Evolutionary conservation across 1,140 invertebrate species (phyloP).

Genomic region (Wasmannia auropunctata): DNA sequence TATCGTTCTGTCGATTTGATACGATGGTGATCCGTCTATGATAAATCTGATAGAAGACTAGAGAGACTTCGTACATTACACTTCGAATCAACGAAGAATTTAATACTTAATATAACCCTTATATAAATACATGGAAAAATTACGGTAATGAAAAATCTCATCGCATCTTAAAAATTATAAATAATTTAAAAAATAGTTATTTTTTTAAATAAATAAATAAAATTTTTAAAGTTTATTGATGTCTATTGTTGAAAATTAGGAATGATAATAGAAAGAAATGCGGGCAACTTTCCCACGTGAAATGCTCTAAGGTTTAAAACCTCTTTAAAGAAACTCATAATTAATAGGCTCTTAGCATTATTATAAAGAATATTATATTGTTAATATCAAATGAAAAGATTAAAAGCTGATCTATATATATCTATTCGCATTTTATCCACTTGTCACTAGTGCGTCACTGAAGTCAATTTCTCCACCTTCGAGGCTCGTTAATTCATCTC

Average conservation of each 20-base stretch:
- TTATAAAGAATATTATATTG: background rate
- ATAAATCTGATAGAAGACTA: background rate
- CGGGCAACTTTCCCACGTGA: background rate
- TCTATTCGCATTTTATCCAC: background rate
- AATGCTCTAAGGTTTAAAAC: background rate
- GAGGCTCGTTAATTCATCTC: constrained; percentile 36
- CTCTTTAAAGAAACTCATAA: background rate
- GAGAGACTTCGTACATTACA: background rate
- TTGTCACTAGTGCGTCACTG: too few relatives aligned
- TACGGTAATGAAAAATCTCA: background rate
- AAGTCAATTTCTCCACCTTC: constrained; percentile 33
- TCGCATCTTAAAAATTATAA: background rate
- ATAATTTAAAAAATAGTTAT: background rate
- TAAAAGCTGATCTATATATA: background rate
- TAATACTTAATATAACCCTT: background rate
- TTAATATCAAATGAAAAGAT: background rate
- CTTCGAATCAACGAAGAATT: background rate
- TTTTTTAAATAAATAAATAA: background rate
- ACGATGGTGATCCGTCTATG: background rate
- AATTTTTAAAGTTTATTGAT: background rate
- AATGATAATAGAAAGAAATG: background rate
- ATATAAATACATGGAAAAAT: background rate
- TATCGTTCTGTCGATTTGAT: background rate
- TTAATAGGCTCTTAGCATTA: background rate
- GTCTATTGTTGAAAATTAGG: background rate